These are phyloP conservation scores for Alloscopus bannaensis DNA, from an alignment of 2,888 invertebrate species.

Conservation along the genomic window DNA sequence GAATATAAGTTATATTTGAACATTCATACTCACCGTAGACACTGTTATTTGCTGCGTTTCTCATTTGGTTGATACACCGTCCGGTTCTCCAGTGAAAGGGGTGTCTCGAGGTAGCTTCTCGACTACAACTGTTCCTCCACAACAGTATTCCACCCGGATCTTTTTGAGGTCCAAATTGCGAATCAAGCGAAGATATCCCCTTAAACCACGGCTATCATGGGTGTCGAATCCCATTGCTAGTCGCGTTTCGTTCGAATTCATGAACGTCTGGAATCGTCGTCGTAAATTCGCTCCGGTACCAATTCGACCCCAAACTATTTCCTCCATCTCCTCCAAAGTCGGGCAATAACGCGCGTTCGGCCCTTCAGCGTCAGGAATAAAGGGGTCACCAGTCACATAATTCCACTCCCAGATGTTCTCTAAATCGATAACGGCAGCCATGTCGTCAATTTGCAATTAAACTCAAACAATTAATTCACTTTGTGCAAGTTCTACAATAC, in stretches of 20 bases:
- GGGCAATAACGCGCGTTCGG: conserved; percentile 13
- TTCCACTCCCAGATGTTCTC: conserved; percentile 16
- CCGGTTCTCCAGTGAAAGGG: conserved; percentile 18
- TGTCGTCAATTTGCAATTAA: too few relatives aligned
- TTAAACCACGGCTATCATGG: neutral
- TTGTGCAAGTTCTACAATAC: too few relatives aligned
- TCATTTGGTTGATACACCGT: neutral
- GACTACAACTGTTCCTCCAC: neutral
- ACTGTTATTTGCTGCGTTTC: neutral
- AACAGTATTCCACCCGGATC: neutral
- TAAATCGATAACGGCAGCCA: conserved; percentile 15
- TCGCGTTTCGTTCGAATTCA: neutral
- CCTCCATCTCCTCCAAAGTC: neutral
- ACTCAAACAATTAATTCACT: too few relatives aligned
- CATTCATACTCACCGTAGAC: conserved; percentile 17
- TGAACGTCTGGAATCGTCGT: neutral
- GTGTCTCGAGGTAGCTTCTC: conserved; percentile 16
- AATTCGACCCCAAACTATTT: neutral
- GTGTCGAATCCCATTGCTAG: neutral
- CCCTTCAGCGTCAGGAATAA: conserved; percentile 9
- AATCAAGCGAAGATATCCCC: neutral
- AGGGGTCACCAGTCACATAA: conserved; percentile 8
- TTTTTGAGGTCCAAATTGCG: conserved; percentile 14
- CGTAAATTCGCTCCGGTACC: neutral
- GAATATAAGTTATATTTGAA: neutral